Evolutionary conservation across 1,140 invertebrate genomes (phyloP).

Genomic region (Lasaia peninsularis): DNA sequence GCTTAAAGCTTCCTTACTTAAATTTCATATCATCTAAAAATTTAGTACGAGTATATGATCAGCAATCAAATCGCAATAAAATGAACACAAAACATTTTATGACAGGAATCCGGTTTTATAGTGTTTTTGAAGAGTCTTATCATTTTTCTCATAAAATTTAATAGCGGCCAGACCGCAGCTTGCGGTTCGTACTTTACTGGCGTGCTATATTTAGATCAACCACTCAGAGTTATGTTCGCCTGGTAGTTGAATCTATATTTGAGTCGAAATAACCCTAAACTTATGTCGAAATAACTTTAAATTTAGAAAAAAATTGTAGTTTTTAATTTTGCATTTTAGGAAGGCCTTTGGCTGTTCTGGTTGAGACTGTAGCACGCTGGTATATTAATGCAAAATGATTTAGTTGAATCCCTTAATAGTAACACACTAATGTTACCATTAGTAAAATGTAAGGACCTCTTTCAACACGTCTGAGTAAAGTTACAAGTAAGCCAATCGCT

Average conservation of each 20-base stretch:
- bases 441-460: no score
- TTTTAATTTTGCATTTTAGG: no score
- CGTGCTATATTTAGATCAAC: background rate
- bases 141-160: constrained; percentile 49
- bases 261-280: no score
- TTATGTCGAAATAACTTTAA: no score
- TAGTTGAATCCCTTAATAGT: no score
- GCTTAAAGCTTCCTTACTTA: background rate
- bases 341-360: no score
- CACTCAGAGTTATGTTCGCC: background rate
- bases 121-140: constrained; percentile 47
- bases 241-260: background rate
- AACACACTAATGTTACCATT: no score
- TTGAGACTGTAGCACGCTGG: no score
- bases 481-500: no score
- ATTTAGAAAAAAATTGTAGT: no score
- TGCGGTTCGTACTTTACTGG: constrained; percentile 1
- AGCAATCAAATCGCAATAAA: constrained; percentile 43
- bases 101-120: constrained; percentile 40
- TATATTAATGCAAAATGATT: no score
- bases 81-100: constrained; percentile 48
- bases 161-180: constrained; percentile 26
- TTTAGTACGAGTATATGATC: constrained; percentile 20
- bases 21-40: constrained; percentile 6
- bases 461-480: no score